Conservation (phyloP, 2,797 vertebrate species). For the Sitta carolinensis region DNA sequence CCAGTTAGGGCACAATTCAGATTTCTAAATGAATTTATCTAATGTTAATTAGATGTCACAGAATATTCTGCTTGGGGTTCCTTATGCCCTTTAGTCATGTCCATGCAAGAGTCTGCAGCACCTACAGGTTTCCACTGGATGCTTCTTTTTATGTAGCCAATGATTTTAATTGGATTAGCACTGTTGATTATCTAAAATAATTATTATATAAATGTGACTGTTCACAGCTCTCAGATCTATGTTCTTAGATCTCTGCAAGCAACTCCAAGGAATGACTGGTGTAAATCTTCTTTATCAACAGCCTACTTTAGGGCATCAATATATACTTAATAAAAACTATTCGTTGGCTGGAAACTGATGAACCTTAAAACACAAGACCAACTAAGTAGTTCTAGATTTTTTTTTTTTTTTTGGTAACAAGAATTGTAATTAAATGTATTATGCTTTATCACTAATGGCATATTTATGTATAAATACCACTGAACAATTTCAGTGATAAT, state of each 20-base stretch:
- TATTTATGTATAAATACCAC: neutral
- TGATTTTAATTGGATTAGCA: neutral
- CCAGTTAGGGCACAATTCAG: neutral
- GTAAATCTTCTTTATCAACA: neutral
- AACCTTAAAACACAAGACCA: neutral
- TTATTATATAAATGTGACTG: neutral
- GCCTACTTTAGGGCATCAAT: neutral
- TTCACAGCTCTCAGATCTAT: neutral
- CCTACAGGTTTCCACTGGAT: neutral
- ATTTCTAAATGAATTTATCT: neutral
- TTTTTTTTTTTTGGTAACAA: neutral
- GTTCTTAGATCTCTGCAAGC: neutral
- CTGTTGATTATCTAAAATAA: neutral
- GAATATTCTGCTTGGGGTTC: neutral
- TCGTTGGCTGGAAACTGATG: neutral
- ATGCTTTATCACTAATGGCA: neutral
- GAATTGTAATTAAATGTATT: neutral
- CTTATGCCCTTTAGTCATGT: neutral
- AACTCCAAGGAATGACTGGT: neutral
- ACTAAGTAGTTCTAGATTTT: neutral
- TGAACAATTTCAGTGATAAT: neutral
- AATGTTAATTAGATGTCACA: neutral
- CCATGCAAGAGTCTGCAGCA: neutral
- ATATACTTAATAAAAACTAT: neutral
- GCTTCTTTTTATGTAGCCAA: neutral